A percentile compares a stretch with the other conserved stretches of the same genome.
Evolutionary conservation across 2,888 invertebrate species (phyloP).

Genomic region (Synanthedon tipuliformis): DNA sequence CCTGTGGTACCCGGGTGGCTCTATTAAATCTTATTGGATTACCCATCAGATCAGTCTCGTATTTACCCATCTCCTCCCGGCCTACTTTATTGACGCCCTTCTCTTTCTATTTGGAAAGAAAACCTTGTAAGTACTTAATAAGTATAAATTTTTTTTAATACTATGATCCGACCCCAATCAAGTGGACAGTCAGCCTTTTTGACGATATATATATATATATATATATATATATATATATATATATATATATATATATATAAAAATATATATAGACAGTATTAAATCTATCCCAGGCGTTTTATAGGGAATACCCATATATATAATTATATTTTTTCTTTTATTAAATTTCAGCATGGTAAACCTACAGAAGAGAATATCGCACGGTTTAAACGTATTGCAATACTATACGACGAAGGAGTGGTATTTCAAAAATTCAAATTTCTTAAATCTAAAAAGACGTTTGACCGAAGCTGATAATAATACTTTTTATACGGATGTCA

Average conservation of each 20-base stretch:
- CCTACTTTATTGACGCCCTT: slow-evolving; percentile 79
- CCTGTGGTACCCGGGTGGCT: slow-evolving; percentile 83
- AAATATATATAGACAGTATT: too few relatives aligned
- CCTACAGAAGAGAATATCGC: slow-evolving; percentile 72
- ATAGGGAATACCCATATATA: background rate
- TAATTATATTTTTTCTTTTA: background rate
- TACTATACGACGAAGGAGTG: slow-evolving; percentile 88
- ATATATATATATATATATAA: too few relatives aligned
- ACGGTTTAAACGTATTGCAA: slow-evolving; percentile 76
- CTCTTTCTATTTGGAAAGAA: slow-evolving; percentile 76
- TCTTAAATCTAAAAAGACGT: slow-evolving; percentile 58
- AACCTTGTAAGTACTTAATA: slow-evolving; percentile 88
- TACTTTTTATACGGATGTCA: slow-evolving; percentile 70
- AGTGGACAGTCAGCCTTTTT: too few relatives aligned
- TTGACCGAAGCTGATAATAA: slow-evolving; percentile 71
- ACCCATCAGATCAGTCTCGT: slow-evolving; percentile 75
- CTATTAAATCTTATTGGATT: slow-evolving; percentile 75
- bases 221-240: too few relatives aligned
- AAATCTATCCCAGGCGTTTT: too few relatives aligned
- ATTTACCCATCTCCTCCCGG: slow-evolving; percentile 80
- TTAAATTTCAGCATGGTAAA: slow-evolving; percentile 71
- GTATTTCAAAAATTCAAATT: slow-evolving; percentile 78
- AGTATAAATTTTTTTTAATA: too few relatives aligned
- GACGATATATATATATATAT: too few relatives aligned
- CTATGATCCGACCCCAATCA: too few relatives aligned